phyloP scores from a whole-genome alignment of 2,888 invertebrate genomes.

The Ryuthela nishihirai region DNA sequence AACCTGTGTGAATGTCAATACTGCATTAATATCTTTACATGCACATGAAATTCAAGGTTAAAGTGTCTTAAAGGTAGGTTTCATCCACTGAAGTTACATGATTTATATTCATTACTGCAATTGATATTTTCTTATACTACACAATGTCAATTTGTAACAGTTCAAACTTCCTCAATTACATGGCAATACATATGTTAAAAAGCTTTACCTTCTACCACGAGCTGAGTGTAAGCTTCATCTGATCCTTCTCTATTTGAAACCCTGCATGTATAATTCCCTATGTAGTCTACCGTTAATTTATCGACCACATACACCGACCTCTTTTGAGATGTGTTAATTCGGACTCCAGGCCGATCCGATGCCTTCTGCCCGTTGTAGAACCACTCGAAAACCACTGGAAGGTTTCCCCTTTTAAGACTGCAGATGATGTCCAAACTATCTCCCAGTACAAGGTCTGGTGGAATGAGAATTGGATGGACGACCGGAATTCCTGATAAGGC shows the following conservation, averaged over 20 bases:
- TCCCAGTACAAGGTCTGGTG: constrained; percentile 18
- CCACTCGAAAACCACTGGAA: constrained; percentile 26
- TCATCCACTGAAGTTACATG: no score
- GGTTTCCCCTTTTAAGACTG: constrained; percentile 21
- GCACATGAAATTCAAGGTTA: no score
- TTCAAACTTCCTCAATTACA: no score
- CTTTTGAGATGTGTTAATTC: constrained; percentile 18
- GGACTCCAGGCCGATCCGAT: background rate
- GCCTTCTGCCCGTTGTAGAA: constrained; percentile 9
- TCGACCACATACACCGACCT: constrained; percentile 14
- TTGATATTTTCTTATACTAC: no score
- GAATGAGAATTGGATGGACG: constrained; percentile 22
- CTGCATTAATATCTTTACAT: no score
- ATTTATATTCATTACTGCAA: no score
- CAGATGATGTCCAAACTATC: constrained; percentile 26
- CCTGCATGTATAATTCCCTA: constrained; percentile 4
- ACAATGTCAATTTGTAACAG: no score
- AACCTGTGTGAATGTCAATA: no score
- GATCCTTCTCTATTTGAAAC: constrained; percentile 6
- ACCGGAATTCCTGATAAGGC: constrained; percentile 6
- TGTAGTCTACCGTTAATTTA: constrained; percentile 10
- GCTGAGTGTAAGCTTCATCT: constrained; percentile 5
- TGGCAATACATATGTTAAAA: no score
- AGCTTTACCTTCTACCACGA: constrained; percentile 25
- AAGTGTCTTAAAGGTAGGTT: no score